phyloP scores from a whole-genome alignment of 2,888 invertebrate species.

The Folsomia candida region DNA sequence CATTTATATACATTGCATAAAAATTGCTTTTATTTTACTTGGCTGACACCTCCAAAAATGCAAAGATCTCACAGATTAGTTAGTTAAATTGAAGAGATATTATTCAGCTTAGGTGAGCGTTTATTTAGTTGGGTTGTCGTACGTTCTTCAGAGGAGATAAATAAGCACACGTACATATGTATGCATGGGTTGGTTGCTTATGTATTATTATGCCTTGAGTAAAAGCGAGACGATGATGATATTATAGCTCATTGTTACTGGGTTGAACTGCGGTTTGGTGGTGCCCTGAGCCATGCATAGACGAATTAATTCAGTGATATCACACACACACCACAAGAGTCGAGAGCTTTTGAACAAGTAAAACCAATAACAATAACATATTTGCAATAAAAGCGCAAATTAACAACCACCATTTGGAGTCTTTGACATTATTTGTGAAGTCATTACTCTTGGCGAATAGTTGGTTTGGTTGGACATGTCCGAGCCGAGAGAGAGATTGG shows the following conservation, averaged over 20 bases:
- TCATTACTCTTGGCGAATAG: background rate
- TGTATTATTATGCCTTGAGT: too few relatives aligned
- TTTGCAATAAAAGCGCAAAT: constrained; percentile 5
- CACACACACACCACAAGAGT: background rate
- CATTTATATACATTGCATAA: background rate
- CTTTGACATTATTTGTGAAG: constrained; percentile 5
- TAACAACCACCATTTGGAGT: constrained; percentile 1
- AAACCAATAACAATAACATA: constrained; percentile 5
- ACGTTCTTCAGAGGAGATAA: too few relatives aligned
- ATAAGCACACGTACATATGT: too few relatives aligned
- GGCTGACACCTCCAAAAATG: background rate
- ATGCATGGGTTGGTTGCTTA: too few relatives aligned
- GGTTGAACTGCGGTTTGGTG: background rate
- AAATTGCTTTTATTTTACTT: background rate
- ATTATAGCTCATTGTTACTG: background rate
- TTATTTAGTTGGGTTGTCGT: background rate
- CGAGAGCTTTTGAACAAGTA: background rate
- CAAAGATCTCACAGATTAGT: background rate
- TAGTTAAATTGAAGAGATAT: too few relatives aligned
- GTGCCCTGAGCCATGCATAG: background rate
- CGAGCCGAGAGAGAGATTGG: background rate
- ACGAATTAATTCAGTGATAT: constrained; percentile 1
- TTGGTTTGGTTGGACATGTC: background rate
- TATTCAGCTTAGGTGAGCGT: too few relatives aligned
- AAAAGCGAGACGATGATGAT: background rate